Conservation (phyloP, 1,140 invertebrate genomes). For the Drosophila aff. region DNA sequence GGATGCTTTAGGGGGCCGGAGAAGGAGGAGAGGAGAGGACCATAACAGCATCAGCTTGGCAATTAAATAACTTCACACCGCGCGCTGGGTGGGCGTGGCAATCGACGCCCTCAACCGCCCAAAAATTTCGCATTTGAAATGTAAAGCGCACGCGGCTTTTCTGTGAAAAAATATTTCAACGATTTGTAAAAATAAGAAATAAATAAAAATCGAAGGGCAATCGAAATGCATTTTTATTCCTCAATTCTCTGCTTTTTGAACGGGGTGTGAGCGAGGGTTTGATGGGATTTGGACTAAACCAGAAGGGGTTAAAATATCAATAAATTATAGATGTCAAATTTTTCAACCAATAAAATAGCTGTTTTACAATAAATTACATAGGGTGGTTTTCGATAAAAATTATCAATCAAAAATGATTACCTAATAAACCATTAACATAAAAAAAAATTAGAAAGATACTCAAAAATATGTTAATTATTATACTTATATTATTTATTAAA, state of each 20-base stretch:
- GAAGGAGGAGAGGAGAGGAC: slow-evolving; percentile 5
- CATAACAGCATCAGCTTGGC: slow-evolving; percentile 40
- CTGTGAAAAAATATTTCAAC: slow-evolving; percentile 76
- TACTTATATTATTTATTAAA: no score
- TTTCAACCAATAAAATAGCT: neutral
- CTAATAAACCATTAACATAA: fast-evolving
- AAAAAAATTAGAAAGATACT: neutral
- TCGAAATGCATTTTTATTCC: slow-evolving; percentile 54
- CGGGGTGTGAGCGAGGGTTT: slow-evolving; percentile 12
- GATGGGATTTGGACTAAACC: neutral
- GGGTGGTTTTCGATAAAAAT: neutral
- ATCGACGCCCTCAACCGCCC: slow-evolving; percentile 41
- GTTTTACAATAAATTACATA: no score
- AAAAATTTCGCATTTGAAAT: slow-evolving; percentile 58
- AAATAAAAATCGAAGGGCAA: slow-evolving; percentile 64
- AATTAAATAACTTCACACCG: slow-evolving; percentile 81
- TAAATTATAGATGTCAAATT: neutral
- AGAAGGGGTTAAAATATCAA: neutral
- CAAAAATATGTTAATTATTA: no score
- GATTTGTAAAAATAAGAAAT: slow-evolving; percentile 64
- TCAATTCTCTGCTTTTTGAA: slow-evolving; percentile 18
- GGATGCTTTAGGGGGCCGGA: neutral
- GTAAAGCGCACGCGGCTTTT: slow-evolving; percentile 74
- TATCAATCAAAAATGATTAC: neutral
- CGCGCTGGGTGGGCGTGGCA: slow-evolving; percentile 62